These are phyloP conservation scores for Pelusios castaneus DNA, from an alignment of 2,113 vertebrate species.

Conservation along the genomic window DNA sequence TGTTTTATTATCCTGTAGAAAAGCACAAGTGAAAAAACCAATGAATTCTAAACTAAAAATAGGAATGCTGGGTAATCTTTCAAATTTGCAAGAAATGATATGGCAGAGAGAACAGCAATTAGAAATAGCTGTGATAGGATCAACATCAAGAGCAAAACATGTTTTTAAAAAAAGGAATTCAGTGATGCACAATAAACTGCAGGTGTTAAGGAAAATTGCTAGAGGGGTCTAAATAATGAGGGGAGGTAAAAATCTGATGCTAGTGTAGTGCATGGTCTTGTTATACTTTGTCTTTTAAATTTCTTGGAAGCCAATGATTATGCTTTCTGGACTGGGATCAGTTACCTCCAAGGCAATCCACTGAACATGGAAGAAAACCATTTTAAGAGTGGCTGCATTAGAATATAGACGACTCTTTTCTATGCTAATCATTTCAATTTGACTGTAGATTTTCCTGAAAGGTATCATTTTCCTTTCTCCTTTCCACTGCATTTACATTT, in stretches of 20 bases:
- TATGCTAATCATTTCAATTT: conserved; percentile 63
- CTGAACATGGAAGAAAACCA: conserved; percentile 43
- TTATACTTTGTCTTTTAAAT: conserved; percentile 64
- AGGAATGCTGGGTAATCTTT: background rate
- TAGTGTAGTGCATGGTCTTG: conserved; percentile 37
- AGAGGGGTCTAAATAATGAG: conserved; percentile 72
- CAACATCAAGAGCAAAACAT: conserved; percentile 29
- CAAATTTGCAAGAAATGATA: background rate
- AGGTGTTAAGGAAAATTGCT: conserved; percentile 66
- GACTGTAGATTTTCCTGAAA: conserved; percentile 61
- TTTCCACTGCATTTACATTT: conserved; percentile 53
- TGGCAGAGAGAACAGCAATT: conserved; percentile 19
- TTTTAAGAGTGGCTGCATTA: conserved; percentile 32
- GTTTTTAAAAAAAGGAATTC: conserved; percentile 10
- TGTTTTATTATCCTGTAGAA: background rate
- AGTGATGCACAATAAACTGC: conserved; percentile 21
- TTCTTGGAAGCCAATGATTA: conserved; percentile 63
- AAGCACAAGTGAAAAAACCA: background rate
- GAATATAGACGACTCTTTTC: conserved; percentile 54
- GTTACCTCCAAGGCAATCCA: conserved; percentile 58
- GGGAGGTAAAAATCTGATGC: conserved; percentile 58
- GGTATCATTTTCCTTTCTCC: background rate
- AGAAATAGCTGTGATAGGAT: background rate
- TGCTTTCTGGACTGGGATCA: conserved; percentile 62
- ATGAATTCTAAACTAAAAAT: conserved; percentile 34